phyloP scores from a whole-genome alignment of 2,888 invertebrate genomes.

The Sesamia inferens region DNA sequence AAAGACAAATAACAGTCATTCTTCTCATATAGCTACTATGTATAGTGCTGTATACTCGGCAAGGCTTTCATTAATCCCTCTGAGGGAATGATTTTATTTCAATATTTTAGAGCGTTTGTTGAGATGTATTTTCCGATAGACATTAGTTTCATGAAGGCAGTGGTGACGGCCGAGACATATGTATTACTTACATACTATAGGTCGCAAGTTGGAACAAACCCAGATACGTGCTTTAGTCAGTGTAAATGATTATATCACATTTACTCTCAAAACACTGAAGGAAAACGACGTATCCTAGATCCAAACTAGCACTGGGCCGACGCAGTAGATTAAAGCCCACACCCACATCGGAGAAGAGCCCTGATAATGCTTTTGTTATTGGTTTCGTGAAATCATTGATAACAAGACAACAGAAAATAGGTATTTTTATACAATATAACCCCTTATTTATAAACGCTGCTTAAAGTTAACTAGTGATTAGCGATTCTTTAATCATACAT shows the following conservation, averaged over 20 bases:
- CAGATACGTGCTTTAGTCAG: neutral
- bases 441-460: no score
- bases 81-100: constrained; percentile 8
- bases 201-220: neutral
- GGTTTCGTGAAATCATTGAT: neutral
- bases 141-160: neutral
- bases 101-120: constrained; percentile 5
- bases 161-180: neutral
- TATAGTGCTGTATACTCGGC: neutral
- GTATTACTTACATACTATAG: neutral
- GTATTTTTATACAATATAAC: neutral
- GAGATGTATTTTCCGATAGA: neutral
- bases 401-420: neutral
- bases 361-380: neutral
- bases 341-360: neutral
- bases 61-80: constrained; percentile 22
- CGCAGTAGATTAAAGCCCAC: neutral
- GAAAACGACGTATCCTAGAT: neutral
- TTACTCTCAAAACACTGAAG: neutral
- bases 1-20: constrained; percentile 19
- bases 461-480: no score
- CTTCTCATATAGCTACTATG: constrained; percentile 8
- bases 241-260: neutral
- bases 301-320: neutral
- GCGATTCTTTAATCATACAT: no score